Conservation (phyloP, 2,113 vertebrate species). For the Lamprotornis superbus region DNA sequence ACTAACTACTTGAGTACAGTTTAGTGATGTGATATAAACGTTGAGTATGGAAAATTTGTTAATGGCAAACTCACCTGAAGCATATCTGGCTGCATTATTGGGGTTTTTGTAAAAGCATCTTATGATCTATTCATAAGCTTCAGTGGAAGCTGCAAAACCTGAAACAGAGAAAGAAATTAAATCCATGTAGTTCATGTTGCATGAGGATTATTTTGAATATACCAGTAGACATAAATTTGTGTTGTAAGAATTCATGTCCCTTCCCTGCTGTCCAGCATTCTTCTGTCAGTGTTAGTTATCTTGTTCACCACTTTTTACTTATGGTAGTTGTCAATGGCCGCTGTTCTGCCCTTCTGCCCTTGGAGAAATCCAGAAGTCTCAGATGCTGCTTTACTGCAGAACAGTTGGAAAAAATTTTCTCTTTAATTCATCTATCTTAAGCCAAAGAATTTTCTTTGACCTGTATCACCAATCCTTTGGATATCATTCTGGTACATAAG, state of each 20-base stretch:
- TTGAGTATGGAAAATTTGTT: neutral
- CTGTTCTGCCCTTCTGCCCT: neutral
- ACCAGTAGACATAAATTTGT: neutral
- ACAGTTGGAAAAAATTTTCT: neutral
- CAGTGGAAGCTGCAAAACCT: neutral
- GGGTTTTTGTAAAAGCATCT: neutral
- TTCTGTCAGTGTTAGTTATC: neutral
- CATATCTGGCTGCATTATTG: neutral
- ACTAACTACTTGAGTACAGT: neutral
- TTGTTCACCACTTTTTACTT: neutral
- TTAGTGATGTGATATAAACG: neutral
- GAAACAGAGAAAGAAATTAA: neutral
- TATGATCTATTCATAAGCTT: neutral
- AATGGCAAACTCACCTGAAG: neutral
- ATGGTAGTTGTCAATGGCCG: neutral
- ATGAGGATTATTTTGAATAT: neutral
- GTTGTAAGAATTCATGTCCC: neutral
- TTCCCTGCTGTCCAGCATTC: neutral
- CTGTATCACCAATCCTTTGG: neutral
- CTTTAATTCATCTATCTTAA: neutral
- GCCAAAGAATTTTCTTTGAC: neutral
- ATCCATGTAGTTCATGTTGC: neutral
- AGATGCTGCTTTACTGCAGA: neutral
- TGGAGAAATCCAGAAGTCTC: neutral
- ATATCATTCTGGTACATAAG: neutral